Base-by-base conservation (phyloP, 2,888 invertebrate species). In the Eueremaeus valkanovi region DNA sequence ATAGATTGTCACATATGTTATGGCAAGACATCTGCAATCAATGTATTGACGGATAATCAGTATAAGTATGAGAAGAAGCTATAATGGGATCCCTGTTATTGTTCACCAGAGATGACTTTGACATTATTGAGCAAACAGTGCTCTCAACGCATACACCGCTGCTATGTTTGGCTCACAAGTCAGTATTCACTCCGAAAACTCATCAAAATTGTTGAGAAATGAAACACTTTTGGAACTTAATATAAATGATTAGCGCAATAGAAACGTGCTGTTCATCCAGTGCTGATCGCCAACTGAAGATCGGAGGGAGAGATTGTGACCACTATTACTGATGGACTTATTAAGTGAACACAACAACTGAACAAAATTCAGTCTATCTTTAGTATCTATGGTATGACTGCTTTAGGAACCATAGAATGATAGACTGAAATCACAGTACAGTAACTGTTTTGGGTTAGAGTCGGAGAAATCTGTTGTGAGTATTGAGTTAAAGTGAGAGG, bases 1-100 rank as follows among this genome's bases (percentile, higher is more conserved):
- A 58, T 58, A 24, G 55, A 27, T 55, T 55, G 58, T 58, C 58
- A 58, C 58, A 58, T 58, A 29, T 58, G 58, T 27, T 29, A 58
- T 21, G 21, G n/a, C 49, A n/a, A 58, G 58, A 58, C 58, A 58
- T 58, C 27, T 58, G 58, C 16, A 58, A 58, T 58, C 58, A 58
- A 58, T 45, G 16, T 18, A 45, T 45, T 36, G 36, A 36, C 5
- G 13, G 55, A 27, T 55, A 27, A 27, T 55, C 24, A 55, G 55
- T 27, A 55, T 11, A 51, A 45, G 27, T 55, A 13, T 55, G 55
- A 27, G n/a, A n/a, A n/a, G n/a, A 13, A 3, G 11, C 27, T 24
- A 6, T 58, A 29, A 58, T 58, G 27, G 11, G 29, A 58, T 16
- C 58, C 29, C 16, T 31, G 9, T 6, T 58, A 58, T 58, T 58